These are phyloP conservation scores for Formica selysi DNA, from an alignment of 1,140 invertebrate species.

Conservation along the genomic window DNA sequence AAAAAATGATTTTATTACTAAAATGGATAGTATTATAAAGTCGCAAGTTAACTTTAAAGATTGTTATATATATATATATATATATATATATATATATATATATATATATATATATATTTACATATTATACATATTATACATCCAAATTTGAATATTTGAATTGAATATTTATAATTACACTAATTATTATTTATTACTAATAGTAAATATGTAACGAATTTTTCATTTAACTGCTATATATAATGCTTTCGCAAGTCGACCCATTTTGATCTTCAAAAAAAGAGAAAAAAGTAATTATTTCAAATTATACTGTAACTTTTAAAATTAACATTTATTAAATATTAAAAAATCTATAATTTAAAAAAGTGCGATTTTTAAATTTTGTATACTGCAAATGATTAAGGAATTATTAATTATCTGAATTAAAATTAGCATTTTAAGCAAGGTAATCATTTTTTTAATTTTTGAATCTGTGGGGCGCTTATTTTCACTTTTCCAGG, in stretches of 20 bases:
- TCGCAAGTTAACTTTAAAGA: background rate
- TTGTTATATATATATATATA: background rate
- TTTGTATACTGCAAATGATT: background rate
- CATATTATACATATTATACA: constrained; percentile 14
- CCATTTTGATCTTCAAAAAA: no score
- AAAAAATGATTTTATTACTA: no score
- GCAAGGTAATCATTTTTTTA: constrained; percentile 79
- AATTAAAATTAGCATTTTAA: constrained; percentile 49
- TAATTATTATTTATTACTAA: background rate
- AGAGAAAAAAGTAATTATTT: background rate
- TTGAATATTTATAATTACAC: background rate
- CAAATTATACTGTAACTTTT: background rate
- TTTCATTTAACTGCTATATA: background rate
- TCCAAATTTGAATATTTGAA: constrained; percentile 23
- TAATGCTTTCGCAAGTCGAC: no score
- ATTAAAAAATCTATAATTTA: background rate
- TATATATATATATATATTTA: constrained; percentile 12
- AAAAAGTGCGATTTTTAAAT: background rate
- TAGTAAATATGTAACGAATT: background rate
- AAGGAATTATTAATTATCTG: constrained; percentile 9
- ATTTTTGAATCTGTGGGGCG: constrained; percentile 91
- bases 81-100: constrained; percentile 15
- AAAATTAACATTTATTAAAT: constrained; percentile 2
- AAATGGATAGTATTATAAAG: no score
- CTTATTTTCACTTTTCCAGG: constrained; percentile 99